Evolutionary conservation across 2,888 invertebrate species (phyloP).

Genomic region (Artemia sinica): DNA sequence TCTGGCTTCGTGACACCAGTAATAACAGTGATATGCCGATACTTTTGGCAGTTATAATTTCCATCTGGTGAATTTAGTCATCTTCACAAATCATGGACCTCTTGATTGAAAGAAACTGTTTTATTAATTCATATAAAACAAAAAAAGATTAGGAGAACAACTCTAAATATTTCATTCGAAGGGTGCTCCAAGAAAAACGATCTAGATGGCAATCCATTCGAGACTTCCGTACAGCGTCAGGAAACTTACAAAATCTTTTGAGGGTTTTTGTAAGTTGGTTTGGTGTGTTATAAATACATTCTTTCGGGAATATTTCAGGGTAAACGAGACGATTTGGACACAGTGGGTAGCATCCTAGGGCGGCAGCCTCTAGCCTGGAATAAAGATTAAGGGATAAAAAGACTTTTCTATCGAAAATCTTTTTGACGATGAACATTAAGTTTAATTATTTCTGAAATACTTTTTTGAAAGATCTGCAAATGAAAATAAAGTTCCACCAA

Average conservation of each 20-base stretch:
- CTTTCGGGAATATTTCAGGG: conserved; percentile 48
- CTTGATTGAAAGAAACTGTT: no score
- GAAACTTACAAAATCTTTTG: conserved; percentile 36
- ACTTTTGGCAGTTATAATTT: no score
- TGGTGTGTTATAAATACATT: conserved; percentile 42
- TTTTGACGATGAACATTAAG: conserved; percentile 14
- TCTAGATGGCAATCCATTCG: conserved; percentile 14
- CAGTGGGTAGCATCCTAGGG: conserved; percentile 49
- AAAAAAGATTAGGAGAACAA: conserved; percentile 3
- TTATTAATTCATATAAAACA: no score
- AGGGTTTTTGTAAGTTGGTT: conserved; percentile 41
- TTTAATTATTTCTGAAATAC: conserved; percentile 21
- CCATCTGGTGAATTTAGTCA: no score
- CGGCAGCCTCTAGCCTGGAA: conserved; percentile 47
- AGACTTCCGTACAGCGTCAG: conserved; percentile 31
- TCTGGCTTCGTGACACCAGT: no score
- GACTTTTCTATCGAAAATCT: conserved; percentile 18
- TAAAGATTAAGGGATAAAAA: conserved; percentile 24
- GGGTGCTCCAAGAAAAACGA: conserved; percentile 12
- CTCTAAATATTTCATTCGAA: conserved; percentile 18
- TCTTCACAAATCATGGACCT: no score
- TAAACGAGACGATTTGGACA: conserved; percentile 50
- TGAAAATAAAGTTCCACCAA: no score
- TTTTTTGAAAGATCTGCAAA: no score
- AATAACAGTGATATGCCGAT: no score